Base-by-base conservation (phyloP, 30 jellyfish, hydroid and myxozoan species). In the Cassiopea xamachana region DNA sequence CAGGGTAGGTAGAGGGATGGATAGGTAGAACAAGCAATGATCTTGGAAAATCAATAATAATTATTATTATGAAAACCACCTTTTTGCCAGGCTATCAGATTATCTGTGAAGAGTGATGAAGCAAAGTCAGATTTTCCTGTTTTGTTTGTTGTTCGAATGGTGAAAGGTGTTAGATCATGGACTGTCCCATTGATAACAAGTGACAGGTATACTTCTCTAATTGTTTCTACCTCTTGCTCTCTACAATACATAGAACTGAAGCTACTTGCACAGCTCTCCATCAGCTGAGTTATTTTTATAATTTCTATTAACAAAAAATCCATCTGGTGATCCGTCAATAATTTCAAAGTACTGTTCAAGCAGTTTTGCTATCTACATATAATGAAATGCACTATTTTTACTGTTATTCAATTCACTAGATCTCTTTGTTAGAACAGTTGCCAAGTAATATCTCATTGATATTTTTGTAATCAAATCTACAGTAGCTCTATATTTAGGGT, bases 151-250 rank as follows among this genome's bases (percentile, higher is more conserved):
- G 98, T 83, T 8, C 90, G 98, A 45, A 77, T 89, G 96, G 87
- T 90, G 15, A 90, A 87, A 77, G 98, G 98, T 51, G 96, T 94
- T 60, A 73, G 83, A 46, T 94, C 98, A 1, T 94, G 98, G 98
- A 90, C 96, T 79, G 97, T 94, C 14, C 98, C 98, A 2, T 49
- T 89, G 46, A 68, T 92, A 18, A 55, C 97, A 5, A 80, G 86
- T 50, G 93, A 81, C 44, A 94, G 97, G 97, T 88, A 77, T 70
- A 91, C 67, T 27, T 48, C 43, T 9, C 14, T 59, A 27, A 27
- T 27, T 27, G 39, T 27, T 27, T 27, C 39, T 27, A 27, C 39
- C 39, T 27, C 39, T 27, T 27, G 39, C 39, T 27, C 39, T 27
- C 39, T 27, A 27, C 39, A 27, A 27, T 27, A 27, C 39, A 27